Evolutionary conservation across 2,113 vertebrate species (phyloP).

Genomic region (Ancistrus triradiatus): DNA sequence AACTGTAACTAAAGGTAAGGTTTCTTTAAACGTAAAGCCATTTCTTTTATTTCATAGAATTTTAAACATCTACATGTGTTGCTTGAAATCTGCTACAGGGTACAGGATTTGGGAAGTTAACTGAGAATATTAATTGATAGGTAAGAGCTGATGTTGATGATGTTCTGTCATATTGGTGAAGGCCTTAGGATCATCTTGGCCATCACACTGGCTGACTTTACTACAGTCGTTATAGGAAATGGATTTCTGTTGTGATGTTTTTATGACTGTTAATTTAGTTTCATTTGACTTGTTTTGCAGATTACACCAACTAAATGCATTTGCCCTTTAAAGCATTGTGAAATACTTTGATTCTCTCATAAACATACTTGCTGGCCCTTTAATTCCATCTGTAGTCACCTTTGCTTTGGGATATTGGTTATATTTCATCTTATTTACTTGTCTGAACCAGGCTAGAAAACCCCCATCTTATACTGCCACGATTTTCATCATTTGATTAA

Average conservation of each 20-base stretch:
- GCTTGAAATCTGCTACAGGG: constrained; percentile 41
- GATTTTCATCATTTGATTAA: constrained; percentile 22
- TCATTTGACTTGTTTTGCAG: constrained; percentile 28
- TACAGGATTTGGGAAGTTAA: constrained; percentile 32
- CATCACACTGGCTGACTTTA: constrained; percentile 11
- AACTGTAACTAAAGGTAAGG: constrained; percentile 6
- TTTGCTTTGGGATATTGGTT: constrained; percentile 15
- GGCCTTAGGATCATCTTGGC: constrained; percentile 4
- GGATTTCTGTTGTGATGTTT: too few relatives aligned
- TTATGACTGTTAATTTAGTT: constrained; percentile 24
- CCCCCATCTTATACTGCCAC: constrained; percentile 44
- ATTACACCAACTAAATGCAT: constrained; percentile 59
- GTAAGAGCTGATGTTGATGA: constrained; percentile 3
- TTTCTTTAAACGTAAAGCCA: constrained; percentile 23
- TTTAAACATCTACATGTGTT: constrained; percentile 19
- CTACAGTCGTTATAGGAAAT: not conserved
- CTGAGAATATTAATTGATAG: not conserved
- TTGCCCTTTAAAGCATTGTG: constrained; percentile 69
- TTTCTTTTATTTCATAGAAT: constrained; percentile 18
- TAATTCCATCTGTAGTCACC: constrained; percentile 40
- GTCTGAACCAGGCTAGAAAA: constrained; percentile 32
- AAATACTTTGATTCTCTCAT: constrained; percentile 44
- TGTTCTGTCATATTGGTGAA: constrained; percentile 15
- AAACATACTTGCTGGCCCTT: constrained; percentile 46
- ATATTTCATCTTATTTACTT: constrained; percentile 15